Evolutionary conservation across 2,797 vertebrate genomes (phyloP).

Genomic region (Eutrigla gurnardus): DNA sequence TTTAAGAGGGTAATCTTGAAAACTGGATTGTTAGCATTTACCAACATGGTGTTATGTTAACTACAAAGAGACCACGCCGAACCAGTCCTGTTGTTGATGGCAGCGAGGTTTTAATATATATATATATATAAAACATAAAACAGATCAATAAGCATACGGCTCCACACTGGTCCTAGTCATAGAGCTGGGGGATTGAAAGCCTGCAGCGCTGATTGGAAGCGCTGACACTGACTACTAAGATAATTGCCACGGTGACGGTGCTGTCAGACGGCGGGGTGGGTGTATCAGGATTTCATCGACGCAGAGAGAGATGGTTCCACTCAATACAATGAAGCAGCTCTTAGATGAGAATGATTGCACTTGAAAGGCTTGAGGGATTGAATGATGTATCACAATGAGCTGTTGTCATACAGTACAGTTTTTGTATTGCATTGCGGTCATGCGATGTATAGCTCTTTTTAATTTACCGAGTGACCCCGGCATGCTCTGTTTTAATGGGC

Average conservation of each 20-base stretch:
- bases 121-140: constrained; percentile 31
- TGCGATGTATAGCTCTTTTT: constrained; percentile 64
- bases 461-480: constrained; percentile 63
- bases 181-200: constrained; percentile 56
- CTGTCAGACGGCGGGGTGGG: constrained; percentile 72
- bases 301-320: constrained; percentile 55
- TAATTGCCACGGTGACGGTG: constrained; percentile 71
- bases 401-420: constrained; percentile 64
- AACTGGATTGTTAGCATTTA: constrained; percentile 20
- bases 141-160: constrained; percentile 53
- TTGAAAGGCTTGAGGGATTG: constrained; percentile 66
- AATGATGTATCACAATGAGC: constrained; percentile 72
- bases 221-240: constrained; percentile 70
- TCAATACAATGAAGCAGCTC: constrained; percentile 72
- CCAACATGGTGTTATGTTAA: constrained; percentile 12
- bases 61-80: not conserved
- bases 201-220: constrained; percentile 71
- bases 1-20: constrained; percentile 7
- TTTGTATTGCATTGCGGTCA: constrained; percentile 62
- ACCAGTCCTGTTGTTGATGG: too few relatives aligned
- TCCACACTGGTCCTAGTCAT: constrained; percentile 29
- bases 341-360: constrained; percentile 73
- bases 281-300: constrained; percentile 70
- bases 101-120: too few relatives aligned
- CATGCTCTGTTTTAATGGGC: constrained; percentile 55